Evolutionary conservation across 2,113 vertebrate genomes (phyloP), one percentile per base, ranked within the genome.

Genomic region (Eidolon helvum): DNA sequence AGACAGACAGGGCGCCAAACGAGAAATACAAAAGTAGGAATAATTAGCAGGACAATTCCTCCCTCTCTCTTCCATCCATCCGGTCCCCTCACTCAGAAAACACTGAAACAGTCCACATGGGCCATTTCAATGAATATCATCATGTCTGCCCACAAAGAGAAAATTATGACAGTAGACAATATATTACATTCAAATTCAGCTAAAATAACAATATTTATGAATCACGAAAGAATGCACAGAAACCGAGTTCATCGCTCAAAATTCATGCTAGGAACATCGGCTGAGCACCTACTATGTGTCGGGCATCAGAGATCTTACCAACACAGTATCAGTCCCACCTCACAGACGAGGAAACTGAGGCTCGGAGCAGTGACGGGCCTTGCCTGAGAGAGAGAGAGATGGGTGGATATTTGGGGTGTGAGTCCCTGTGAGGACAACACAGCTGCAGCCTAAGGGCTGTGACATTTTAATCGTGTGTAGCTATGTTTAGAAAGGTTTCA

Each of bases 61-160:
- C 14, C 21, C 3, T 18, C 59, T 38, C 19, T 61, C 35, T 10
- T 5, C 38, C 11, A 2, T 5, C 18, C 24, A 12, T 30, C 11
- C 14, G 12, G 3, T 10, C 43, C 30, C 65, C 69, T 21, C 10
- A 11, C 61, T 50, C 72, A 26, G 50, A 24, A 78, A 71, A 50
- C 12, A 72, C 30, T 0, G 15, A 63, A 12, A 15, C 53, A 22
- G 16, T 15, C 26, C 10, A 7, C 2, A 0, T 0, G 8, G 0
- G 2, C 48, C 38, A 10, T 8, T 33, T 50, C n/a, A 19, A 12
- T 6, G 7, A 50, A 48, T 21, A 45, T 24, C 63, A 50, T 15
- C 28, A 24, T 1, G 4, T 84, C 45, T 38, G 11, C 57, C 61
- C 57, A 50, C 50, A 50, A 16, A 50, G 50, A 50, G 50, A 50